Base-by-base conservation (phyloP, 92 coral and sea anemone species). In the Hydrozoanthus gracilis region DNA sequence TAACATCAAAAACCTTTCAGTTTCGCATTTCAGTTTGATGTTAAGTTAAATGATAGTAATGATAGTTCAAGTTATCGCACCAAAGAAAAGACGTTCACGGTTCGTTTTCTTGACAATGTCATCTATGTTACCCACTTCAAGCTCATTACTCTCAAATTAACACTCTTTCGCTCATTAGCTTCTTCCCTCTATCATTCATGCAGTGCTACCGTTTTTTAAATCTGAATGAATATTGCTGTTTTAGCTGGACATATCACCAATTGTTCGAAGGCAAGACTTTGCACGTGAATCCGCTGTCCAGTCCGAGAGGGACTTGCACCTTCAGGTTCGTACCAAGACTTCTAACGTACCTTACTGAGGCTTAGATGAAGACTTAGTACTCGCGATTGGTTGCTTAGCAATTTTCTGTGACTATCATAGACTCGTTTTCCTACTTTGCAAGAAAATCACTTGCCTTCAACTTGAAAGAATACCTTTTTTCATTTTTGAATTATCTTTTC, bases 191-290 rank as follows among this genome's bases (percentile, higher is more conserved):
- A 56, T 56, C 64, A 13, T 56, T 10, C 64, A 12, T 56, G 62
- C 14, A 11, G 64, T 10, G 64, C 11, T 56, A 56, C 15, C 64
- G 15, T 56, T 8, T 56, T 15, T 64, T 64, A 18, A 67, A 67
- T 4, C 3, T 8, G 6, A 20, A 2, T 18, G 27, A 20, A 18
- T 67, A 3, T 74, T 74, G 79, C n/a, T 74, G 5, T 76, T 51
- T 14, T 20, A 74, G 79, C 62, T 74, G 79, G 61, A 74, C 79
- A 45, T 74, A 10, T 18, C 79, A 51, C 16, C 79, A 4, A 20
- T 44, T 14, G 39, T 73, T n/a, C 70, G 15, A 8, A 65, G 70
- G 2, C 70, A 65, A 65, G 15, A 39, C 9, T 39, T 20, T 14
- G 27, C 16, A 4, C 61, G 17, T 49, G 79, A 74, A 7, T 61